Evolutionary conservation across 2,888 invertebrate genomes (phyloP), one percentile per base, ranked within the genome.

Genomic region (Sphaerophoria rueppellii): DNA sequence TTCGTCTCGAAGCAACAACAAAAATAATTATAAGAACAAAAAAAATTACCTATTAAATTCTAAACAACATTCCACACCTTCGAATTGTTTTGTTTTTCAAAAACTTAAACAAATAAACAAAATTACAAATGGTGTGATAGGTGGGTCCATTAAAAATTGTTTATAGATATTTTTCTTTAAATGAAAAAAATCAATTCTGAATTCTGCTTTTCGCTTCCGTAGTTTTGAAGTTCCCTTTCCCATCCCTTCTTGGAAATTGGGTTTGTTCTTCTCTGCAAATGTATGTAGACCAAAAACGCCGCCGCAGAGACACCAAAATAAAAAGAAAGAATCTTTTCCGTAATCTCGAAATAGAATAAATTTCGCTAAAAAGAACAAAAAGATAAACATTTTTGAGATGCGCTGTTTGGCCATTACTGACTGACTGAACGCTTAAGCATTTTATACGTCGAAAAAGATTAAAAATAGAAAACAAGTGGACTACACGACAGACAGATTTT

Each of bases 11-110:
- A 6, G 4, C 48, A 55, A 48, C 5, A 55, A 37, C 50, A 75
- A 43, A 34, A 50, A 37, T 48, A 46, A 12, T 0, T 16, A 14
- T 12, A 58, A 75, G 34, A 40, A 50, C n/a, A 58, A 48, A 24
- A 2, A 2, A 40, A 34, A 0, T 3, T 11, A 71, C 24, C 12
- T 43, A 40, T 60, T 50, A 4, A 50, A 71, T 63, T 65, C 54
- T 63, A 60, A 72, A 76, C 67, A 82, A 69, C 74, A 83, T 85
- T 85, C 80, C 76, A 73, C 81, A 77, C 81, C 80, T 80, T 76
- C 57, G 54, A 50, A 65, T 9, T 14, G n/a, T 34, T 32, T 65
- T 43, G 46, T 24, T 75, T 65, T 61, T 76, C 71, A 46, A 57
- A 80, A 72, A 61, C 12, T 43, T 40, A 69, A 67, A 70, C 72